Evolutionary conservation across 2,797 vertebrate genomes (phyloP), one percentile per base, ranked within the genome.

Genomic region (Periophthalmus magnuspinnatus): DNA sequence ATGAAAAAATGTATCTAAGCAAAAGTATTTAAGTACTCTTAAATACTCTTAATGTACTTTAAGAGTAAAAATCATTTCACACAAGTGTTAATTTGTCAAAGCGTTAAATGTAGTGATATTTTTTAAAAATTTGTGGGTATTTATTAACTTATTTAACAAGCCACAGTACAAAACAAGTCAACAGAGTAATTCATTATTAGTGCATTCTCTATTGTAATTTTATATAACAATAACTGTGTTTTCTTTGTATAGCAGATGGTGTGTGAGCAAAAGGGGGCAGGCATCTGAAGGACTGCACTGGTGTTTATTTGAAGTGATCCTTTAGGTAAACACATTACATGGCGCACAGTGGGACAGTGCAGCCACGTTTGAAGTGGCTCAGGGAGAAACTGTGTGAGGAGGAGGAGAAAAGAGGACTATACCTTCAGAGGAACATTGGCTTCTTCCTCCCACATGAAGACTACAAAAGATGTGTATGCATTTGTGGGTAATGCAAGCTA

Each of bases 251-350:
- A 78, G 80, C 84, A 89, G 81, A 90, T 88, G 83, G 84, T 78
- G 83, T 82, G 70, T 70, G 71, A 71, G 82, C 79, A 74, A 34
- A 22, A 83, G 77, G 76, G 81, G 76, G 66, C 57, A 69, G 81
- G 71, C 82, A 80, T 79, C 86, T 80, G 79, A 78, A 85, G 77
- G 80, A 19, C 32, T 87, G 87, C 81, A 80, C 81, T 72, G 80
- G 83, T 91, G 91, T 93, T 93, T 93, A 90, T 94, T 93, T 91
- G 82, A 92, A 92, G 88, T 60, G 80, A 92, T 88, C 83, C 88
- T 89, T 91, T 89, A 88, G 84, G 88, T 92, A 90, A 92, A 92
- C 90, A 88, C 65, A 85, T 87, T 89, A 88, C 89, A 90, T 67
- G 76, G 87, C 86, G 85, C 86, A 84, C 86, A 91, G 85, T 83